Evolutionary conservation across 2,113 vertebrate species (phyloP).

Genomic region (Camarhynchus parvulus): DNA sequence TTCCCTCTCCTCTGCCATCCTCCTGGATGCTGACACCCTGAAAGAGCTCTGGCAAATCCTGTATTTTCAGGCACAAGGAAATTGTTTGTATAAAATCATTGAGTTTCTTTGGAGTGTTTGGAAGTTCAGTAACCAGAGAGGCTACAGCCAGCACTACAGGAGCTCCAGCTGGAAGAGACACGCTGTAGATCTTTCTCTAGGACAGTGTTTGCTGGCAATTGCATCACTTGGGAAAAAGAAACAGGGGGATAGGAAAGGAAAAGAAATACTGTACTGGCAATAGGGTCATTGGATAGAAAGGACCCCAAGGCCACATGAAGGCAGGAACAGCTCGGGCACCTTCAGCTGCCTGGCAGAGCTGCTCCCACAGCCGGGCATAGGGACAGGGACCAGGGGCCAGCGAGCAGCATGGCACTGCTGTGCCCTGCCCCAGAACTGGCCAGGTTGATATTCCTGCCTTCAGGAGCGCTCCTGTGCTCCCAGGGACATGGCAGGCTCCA

Average conservation of each 20-base stretch:
- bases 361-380: accelerated
- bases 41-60: not conserved
- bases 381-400: not conserved
- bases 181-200: not conserved
- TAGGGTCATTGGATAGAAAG: not conserved
- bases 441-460: not conserved
- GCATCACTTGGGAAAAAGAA: not conserved
- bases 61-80: not conserved
- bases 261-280: not conserved
- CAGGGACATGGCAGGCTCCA: not conserved
- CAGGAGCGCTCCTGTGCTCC: not conserved
- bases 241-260: not conserved
- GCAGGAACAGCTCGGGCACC: not conserved
- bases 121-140: not conserved
- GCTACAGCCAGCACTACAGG: not conserved
- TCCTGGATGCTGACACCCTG: not conserved
- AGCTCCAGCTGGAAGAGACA: not conserved
- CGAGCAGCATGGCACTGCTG: accelerated
- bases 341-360: not conserved
- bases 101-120: not conserved
- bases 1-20: not conserved
- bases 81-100: not conserved
- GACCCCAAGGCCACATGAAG: not conserved
- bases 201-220: not conserved
- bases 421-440: not conserved